These are phyloP conservation scores for Euzetes globulus DNA, from an alignment of 2,888 invertebrate species.

Conservation along the genomic window DNA sequence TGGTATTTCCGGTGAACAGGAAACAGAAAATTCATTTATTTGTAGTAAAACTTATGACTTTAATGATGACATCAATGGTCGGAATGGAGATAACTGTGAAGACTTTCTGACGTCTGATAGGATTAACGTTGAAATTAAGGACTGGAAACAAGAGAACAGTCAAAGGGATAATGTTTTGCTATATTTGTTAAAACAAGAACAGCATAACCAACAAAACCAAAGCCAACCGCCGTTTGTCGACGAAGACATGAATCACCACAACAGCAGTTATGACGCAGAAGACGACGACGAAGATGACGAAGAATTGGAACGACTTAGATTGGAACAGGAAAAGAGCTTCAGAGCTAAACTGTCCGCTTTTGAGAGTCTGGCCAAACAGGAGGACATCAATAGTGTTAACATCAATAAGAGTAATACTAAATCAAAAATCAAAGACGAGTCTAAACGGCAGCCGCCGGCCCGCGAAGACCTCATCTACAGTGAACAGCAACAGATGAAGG, in stretches of 20 bases:
- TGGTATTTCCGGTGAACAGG: neutral
- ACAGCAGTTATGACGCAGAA: constrained; percentile 34
- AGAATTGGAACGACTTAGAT: constrained; percentile 16
- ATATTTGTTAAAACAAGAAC: constrained; percentile 20
- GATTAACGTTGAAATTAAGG: constrained; percentile 31
- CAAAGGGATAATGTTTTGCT: constrained; percentile 6
- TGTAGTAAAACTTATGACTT: neutral
- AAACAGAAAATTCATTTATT: neutral
- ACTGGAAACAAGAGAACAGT: constrained; percentile 25
- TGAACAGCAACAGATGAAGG: constrained; percentile 49
- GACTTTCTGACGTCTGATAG: neutral
- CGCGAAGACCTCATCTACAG: constrained; percentile 43
- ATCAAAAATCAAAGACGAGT: neutral
- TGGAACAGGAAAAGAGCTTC: constrained; percentile 34
- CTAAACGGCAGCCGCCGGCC: neutral
- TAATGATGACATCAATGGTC: neutral
- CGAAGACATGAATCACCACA: neutral
- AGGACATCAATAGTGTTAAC: constrained; percentile 8
- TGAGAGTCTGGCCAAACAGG: constrained; percentile 37
- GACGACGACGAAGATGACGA: constrained; percentile 33
- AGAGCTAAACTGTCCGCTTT: constrained; percentile 37
- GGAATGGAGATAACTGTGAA: neutral
- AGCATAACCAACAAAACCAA: constrained; percentile 26
- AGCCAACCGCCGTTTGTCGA: neutral
- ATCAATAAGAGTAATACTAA: neutral